These are phyloP conservation scores for Mobula birostris DNA, from an alignment of 2,113 vertebrate species.

Conservation along the genomic window DNA sequence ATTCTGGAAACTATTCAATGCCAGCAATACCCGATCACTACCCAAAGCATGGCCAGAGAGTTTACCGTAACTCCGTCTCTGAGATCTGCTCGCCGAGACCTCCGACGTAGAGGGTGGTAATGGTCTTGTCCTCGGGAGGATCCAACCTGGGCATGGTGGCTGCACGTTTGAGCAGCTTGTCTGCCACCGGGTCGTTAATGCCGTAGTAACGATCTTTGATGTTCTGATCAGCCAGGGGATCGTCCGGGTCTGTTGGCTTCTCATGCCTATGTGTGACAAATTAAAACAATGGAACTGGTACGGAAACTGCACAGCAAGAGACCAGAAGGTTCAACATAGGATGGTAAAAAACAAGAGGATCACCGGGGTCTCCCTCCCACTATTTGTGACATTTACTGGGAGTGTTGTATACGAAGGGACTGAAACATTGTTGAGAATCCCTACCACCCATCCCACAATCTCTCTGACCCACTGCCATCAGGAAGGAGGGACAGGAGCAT, in stretches of 20 bases:
- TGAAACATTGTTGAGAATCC: too few species aligned
- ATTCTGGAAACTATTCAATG: too few species aligned
- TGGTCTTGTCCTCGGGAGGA: slow-evolving; percentile 88
- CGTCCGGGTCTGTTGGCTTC: slow-evolving; percentile 95
- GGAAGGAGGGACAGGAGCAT: too few species aligned
- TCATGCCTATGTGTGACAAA: slow-evolving; percentile 70
- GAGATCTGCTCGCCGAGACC: slow-evolving; percentile 88
- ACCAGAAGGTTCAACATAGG: too few species aligned
- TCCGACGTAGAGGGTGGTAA: slow-evolving; percentile 89
- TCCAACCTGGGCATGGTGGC: slow-evolving; percentile 94
- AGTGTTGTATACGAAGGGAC: too few species aligned
- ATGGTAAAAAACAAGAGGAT: too few species aligned
- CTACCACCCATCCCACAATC: too few species aligned
- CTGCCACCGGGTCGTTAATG: slow-evolving; percentile 92
- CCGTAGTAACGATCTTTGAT: slow-evolving; percentile 98
- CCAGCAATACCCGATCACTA: too few species aligned
- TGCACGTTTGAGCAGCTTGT: slow-evolving; percentile 89
- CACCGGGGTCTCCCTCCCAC: too few species aligned
- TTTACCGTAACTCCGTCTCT: slow-evolving; percentile 86
- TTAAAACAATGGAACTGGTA: neutral
- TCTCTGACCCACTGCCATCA: too few species aligned
- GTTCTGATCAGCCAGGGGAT: slow-evolving; percentile 95
- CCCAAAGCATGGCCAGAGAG: neutral
- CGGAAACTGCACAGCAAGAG: too few species aligned
- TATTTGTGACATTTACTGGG: too few species aligned